A percentile compares a stretch with the other conserved stretches of the same genome.
phyloP scores from a whole-genome alignment of 2,113 vertebrate species.

The Microtus ochrogaster region DNA sequence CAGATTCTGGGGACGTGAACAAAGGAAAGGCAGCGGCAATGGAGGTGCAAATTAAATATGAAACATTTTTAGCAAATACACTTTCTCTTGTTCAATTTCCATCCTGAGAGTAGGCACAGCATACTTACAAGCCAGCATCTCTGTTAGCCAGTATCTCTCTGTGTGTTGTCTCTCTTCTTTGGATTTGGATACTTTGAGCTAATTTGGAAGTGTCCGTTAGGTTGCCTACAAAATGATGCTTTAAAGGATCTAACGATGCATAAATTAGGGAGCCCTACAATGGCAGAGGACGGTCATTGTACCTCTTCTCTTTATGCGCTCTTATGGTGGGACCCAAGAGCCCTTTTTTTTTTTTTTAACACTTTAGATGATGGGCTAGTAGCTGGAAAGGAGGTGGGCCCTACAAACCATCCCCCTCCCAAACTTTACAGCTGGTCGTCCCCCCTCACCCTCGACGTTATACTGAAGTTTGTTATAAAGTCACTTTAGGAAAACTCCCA shows the following conservation, averaged over 20 bases:
- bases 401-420: neutral
- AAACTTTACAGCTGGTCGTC: neutral
- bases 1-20: neutral
- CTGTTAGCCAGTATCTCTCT: conserved; percentile 37
- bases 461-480: neutral
- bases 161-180: conserved; percentile 78
- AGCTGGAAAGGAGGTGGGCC: neutral
- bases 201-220: conserved; percentile 88
- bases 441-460: neutral
- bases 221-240: conserved; percentile 89
- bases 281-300: conserved; percentile 87
- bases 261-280: conserved; percentile 89
- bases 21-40: conserved; percentile 14
- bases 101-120: conserved; percentile 27
- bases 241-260: conserved; percentile 84
- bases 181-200: conserved; percentile 85
- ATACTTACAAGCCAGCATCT: conserved; percentile 80
- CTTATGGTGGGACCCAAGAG: conserved; percentile 68
- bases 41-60: conserved; percentile 15
- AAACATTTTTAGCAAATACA: conserved; percentile 34
- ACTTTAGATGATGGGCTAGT: conserved; percentile 71
- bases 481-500: conserved; percentile 38
- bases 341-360: conserved; percentile 60
- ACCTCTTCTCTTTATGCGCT: conserved; percentile 86
- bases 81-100: neutral